Base-by-base conservation (phyloP, 2,113 vertebrate genomes). In the Gulo gulo region DNA sequence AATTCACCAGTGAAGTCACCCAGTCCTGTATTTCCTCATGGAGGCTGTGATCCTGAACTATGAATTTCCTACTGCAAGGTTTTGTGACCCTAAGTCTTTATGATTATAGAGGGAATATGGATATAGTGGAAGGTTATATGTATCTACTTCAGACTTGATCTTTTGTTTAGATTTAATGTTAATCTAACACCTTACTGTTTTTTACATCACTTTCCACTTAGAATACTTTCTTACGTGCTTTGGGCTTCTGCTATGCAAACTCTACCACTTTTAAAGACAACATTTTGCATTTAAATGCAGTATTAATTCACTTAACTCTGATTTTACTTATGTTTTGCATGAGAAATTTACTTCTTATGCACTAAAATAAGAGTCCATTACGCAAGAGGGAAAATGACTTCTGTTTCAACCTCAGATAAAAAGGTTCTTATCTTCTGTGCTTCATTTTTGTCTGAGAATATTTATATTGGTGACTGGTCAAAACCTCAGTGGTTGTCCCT, bases 161-260 rank as follows among this genome's bases (percentile, higher is more conserved):
- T 91, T 94, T 71, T 39, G 11, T 55, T 97, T 92, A 65, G 20
- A 93, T 73, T 80, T 90, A 80, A 71, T 83, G 84, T 84, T 73
- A 85, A 50, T 90, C 52, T 93, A 36, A 67, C 13, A 47, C 16
- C 14, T 88, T 50, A 20, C 23, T 84, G 31, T 36, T 87, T 52
- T 91, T 63, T 15, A 67, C 67, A 65, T 94, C 55, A 67, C 63
- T 59, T 65, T 84, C 76, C 83, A 34, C 31, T 92, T 93, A 71
- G 61, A 93, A 31, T 83, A 61, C 39, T 88, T 88, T 61, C 36
- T 79, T n/a, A 76, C 8, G 47, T n/a, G 1, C 65, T 59, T 45
- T 94, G 45, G 92, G 18, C 55, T 82, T 85, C 67, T 89, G 26
- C 57, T 81, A 6, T 93, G 47, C 6, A 91, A 83, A 91, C 61